These are phyloP conservation scores for Trichomycterus rosablanca DNA, from an alignment of 2,113 vertebrate genomes.

Conservation along the genomic window DNA sequence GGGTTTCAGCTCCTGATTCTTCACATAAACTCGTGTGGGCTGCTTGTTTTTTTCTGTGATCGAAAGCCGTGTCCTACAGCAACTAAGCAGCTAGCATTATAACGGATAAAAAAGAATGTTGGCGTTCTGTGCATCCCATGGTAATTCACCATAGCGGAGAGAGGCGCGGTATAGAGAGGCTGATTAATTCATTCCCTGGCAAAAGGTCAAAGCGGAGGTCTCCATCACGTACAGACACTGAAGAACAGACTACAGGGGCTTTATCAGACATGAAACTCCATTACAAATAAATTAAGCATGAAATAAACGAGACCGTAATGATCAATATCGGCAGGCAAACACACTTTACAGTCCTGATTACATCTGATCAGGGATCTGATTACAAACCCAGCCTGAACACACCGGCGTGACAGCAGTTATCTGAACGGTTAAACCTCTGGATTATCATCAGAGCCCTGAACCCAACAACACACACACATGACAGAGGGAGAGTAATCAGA, in stretches of 20 bases:
- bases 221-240: background rate
- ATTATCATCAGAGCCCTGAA: background rate
- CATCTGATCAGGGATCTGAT: conserved; percentile 6
- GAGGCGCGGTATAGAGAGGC: background rate
- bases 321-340: conserved; percentile 8
- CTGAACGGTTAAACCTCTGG: background rate
- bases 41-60: too few relatives aligned
- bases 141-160: background rate
- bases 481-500: conserved; percentile 27
- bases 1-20: too few relatives aligned
- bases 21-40: too few relatives aligned
- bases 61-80: conserved; percentile 4
- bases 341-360: conserved; percentile 6
- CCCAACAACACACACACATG: background rate
- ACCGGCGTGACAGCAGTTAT: too few relatives aligned
- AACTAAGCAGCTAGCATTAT: conserved; percentile 9
- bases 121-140: background rate
- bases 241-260: background rate
- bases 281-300: background rate
- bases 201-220: conserved; percentile 7
- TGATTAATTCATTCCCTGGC: conserved; percentile 15
- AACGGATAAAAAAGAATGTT: conserved; percentile 13
- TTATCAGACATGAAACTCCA: conserved; percentile 6
- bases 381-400: conserved; percentile 10
- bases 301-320: conserved; percentile 1